Percentiles rank a stretch among this genome's conserved stretches.
Conservation (phyloP, 1,140 invertebrate species). For the Drosophila jambulina region DNA sequence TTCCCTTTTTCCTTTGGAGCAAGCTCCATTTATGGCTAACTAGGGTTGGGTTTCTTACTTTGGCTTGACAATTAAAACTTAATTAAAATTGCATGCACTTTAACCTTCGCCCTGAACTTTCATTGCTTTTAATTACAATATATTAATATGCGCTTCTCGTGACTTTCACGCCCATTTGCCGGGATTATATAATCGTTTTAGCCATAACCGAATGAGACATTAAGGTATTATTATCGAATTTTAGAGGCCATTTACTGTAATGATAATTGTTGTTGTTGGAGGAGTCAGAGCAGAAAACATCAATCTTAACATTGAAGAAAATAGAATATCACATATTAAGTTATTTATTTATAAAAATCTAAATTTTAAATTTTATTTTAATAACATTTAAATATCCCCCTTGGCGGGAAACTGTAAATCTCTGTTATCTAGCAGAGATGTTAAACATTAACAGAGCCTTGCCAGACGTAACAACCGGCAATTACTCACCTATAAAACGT, state of each 20-base stretch:
- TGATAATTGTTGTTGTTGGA: background rate
- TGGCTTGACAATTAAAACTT: conserved; percentile 47
- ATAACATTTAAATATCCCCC: background rate
- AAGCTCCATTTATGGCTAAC: conserved; percentile 20
- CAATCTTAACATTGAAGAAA: background rate
- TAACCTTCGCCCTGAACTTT: conserved; percentile 59
- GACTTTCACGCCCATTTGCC: conserved; percentile 17
- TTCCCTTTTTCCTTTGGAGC: background rate
- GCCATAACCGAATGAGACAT: conserved; percentile 36
- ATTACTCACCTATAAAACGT: background rate
- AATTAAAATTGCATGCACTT: conserved; percentile 57
- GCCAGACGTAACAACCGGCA: conserved; percentile 1
- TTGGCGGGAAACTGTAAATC: conserved; percentile 10
- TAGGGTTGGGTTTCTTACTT: conserved; percentile 7
- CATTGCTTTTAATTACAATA: conserved; percentile 49
- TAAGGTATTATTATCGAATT: conserved; percentile 18
- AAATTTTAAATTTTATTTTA: background rate
- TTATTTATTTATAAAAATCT: too few species aligned
- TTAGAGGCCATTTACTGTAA: background rate
- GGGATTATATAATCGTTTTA: conserved; percentile 38
- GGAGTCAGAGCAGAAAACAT: too few species aligned
- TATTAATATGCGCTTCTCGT: conserved; percentile 43
- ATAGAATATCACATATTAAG: background rate
- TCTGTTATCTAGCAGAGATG: conserved; percentile 8
- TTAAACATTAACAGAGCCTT: background rate